phyloP scores from a whole-genome alignment of 2,888 invertebrate genomes.

The Troides helena region DNA sequence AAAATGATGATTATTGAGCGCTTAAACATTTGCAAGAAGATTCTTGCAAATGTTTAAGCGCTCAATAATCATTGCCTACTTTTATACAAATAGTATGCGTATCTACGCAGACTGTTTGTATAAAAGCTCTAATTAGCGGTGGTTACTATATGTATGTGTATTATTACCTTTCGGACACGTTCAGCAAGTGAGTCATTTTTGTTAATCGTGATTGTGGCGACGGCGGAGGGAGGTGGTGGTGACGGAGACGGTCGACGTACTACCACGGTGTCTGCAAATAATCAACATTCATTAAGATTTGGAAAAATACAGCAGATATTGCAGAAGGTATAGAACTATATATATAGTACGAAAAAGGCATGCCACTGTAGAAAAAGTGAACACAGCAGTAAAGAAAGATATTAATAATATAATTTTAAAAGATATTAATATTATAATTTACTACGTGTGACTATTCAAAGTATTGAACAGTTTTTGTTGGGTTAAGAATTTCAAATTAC shows the following conservation, averaged over 20 bases:
- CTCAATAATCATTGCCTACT: neutral
- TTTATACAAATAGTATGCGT: too few relatives aligned
- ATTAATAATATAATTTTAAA: neutral
- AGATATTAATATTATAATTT: neutral
- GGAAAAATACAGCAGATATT: neutral
- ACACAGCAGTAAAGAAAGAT: neutral
- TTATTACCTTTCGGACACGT: slow-evolving; percentile 83
- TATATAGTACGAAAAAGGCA: neutral
- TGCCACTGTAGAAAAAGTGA: neutral
- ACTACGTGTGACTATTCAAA: neutral
- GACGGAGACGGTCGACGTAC: slow-evolving; percentile 77
- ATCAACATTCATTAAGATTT: neutral
- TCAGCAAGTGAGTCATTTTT: slow-evolving; percentile 85
- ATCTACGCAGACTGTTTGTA: neutral
- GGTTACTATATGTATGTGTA: neutral
- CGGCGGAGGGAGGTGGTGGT: slow-evolving; percentile 59
- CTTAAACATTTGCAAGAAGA: neutral
- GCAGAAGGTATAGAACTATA: neutral
- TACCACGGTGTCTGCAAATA: slow-evolving; percentile 62
- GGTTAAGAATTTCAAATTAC: neutral
- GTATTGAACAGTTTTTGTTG: neutral
- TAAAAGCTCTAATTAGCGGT: neutral
- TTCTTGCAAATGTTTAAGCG: neutral
- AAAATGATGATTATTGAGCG: neutral
- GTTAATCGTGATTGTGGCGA: slow-evolving; percentile 80